A percentile compares a stretch with the other conserved stretches of the same genome.
Conservation (phyloP, 2,797 vertebrate species). For the Lagocephalus sceleratus region DNA sequence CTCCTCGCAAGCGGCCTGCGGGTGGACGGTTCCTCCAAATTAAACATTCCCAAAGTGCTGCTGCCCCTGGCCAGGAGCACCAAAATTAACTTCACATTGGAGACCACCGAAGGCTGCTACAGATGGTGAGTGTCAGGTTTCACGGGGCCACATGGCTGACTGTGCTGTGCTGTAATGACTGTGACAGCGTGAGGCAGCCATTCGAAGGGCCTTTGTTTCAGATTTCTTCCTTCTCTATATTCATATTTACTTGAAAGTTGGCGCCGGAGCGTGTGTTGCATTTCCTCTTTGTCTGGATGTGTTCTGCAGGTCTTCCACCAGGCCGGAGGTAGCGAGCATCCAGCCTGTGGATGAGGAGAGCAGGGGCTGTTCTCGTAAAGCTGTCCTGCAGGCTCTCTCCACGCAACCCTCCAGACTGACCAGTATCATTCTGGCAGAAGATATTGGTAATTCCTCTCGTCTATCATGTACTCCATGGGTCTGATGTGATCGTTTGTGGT, state of each 20-base stretch:
- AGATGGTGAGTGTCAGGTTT: constrained; percentile 82
- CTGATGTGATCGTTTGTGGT: not conserved
- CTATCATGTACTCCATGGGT: not conserved
- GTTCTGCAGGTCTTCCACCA: constrained; percentile 84
- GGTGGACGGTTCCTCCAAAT: constrained; percentile 71
- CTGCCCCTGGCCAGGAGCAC: constrained; percentile 87
- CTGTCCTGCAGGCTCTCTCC: constrained; percentile 88
- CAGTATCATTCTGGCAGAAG: constrained; percentile 94
- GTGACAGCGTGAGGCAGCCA: not conserved
- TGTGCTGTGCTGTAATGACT: constrained; percentile 1
- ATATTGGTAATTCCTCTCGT: constrained; percentile 87
- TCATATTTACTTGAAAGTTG: not conserved
- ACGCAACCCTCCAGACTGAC: constrained; percentile 83
- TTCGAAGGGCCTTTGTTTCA: no score
- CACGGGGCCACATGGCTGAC: constrained; percentile 34
- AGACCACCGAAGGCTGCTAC: constrained; percentile 93
- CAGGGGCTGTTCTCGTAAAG: constrained; percentile 83
- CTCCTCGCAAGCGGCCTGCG: not conserved
- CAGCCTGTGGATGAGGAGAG: constrained; percentile 75
- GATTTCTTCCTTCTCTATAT: not conserved
- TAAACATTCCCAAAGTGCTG: constrained; percentile 92
- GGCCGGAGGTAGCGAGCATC: constrained; percentile 91
- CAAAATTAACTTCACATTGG: constrained; percentile 89
- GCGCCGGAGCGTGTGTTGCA: not conserved
- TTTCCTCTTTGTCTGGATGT: not conserved